Evolutionary conservation across 2,888 invertebrate species (phyloP), one percentile per base, ranked within the genome.

Genomic region (Therioaphis trifolii): DNA sequence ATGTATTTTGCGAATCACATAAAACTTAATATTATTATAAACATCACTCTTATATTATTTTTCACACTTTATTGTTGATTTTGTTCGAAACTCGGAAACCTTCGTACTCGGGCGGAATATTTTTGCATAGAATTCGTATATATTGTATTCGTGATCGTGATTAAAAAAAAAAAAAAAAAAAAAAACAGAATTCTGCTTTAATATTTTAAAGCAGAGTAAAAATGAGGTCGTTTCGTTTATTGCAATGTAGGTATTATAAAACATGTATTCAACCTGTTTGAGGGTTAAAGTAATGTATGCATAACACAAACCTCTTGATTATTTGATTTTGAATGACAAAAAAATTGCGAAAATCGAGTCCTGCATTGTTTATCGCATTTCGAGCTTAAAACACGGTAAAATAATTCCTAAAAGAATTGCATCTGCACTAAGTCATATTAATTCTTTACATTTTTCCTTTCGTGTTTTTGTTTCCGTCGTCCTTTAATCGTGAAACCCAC

Each of bases 311-410:
- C 69, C 21, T 69, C 24, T 21, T 43, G 24, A 69, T 69, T 35
- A 69, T 69, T 69, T 43, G 69, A 46, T 69, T 46, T 15, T 24
- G 14, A 43, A 46, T 14, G 69, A 46, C 9, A 68, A 21, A 12
- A 66, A 40, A 66, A 35, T n/a, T 18, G 18, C 15, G 49, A 55
- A 55, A 55, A 55, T 55, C 55, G 21, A 40, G 24, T 29, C 27
- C n/a, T n/a, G n/a, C 27, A 27, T 71, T 71, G 71, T 72, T 52
- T 29, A 49, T n/a, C n/a, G 72, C 12, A n/a, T 72, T 72, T 52
- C 14, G 49, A 52, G 49, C 49, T 72, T 72, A 29, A 29, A 72
- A 12, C 49, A 49, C 4, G 49, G 18, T n/a, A 49, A 27, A 49
- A 71, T 71, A 18, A 71, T 49, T 49, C 49, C n/a, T 15, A 71